Evolutionary conservation across 2,797 vertebrate genomes (phyloP), one percentile per base, ranked within the genome.

Genomic region (Myripristis murdjan): DNA sequence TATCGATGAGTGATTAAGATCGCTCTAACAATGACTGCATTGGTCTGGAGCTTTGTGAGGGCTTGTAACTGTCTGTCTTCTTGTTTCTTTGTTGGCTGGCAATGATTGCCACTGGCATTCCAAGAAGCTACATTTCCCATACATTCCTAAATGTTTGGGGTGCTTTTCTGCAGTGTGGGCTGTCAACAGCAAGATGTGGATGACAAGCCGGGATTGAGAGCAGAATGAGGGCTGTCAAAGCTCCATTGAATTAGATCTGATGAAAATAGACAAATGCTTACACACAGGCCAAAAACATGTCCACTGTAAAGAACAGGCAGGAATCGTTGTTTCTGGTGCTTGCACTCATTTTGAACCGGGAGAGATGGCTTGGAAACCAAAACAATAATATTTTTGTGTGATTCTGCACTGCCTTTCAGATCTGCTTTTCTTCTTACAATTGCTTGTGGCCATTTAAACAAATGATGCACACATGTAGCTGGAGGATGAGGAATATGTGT

Each of bases 191-290:
- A 47, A 85, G 78, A 76, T 53, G 71, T 10, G 62, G 78, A 86
- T 73, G 82, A 89, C 87, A 86, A 83, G 66, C 76, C 71, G 72
- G 75, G 86, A 83, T 83, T 71, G 81, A 83, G 74, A 83, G 70
- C 33, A 79, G 82, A 91, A 91, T 87, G 83, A 90, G 91, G 87
- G 85, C 73, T 89, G 92, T 93, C 91, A 91, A 89, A 91, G 88
- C 87, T 76, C 28, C 1, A 14, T 41, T 75, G 54, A 64, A 77
- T 79, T 58, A 64, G 56, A 78, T 75, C 63, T 61, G 80, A 79
- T 78, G 83, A 63, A 80, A 79, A 80, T 62, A 80, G 82, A 81
- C 74, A 85, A 87, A 89, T 52, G 57, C 68, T 85, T 73, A 73
- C 57, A 81, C 52, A 82, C 56, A 59, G 73, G 76, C 73, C 66